Evolutionary conservation across 2,797 vertebrate genomes (phyloP).

Genomic region (Chaetophractus vellerosus): DNA sequence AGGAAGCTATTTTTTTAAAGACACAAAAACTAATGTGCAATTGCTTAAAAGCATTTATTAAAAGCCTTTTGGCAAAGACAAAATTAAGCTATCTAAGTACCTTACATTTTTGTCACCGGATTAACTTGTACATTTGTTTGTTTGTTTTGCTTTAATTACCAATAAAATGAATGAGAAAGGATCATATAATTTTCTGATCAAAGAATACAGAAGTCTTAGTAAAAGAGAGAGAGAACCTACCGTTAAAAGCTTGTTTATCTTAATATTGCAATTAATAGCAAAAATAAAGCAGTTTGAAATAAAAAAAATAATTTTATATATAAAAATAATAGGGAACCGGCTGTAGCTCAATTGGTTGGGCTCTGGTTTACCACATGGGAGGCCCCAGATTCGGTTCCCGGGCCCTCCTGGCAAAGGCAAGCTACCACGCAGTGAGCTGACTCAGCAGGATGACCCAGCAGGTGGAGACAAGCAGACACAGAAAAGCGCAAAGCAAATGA

Average conservation of each 20-base stretch:
- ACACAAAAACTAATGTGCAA: not conserved
- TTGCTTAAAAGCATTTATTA: constrained; percentile 3
- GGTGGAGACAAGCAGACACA: too few relatives aligned
- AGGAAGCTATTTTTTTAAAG: not conserved
- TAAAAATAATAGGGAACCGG: constrained; percentile 46
- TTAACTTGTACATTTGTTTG: not conserved
- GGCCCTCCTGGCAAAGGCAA: too few relatives aligned
- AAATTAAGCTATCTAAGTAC: constrained; percentile 29
- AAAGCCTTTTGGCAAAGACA: constrained; percentile 44
- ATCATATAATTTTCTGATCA: constrained; percentile 10
- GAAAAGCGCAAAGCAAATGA: too few relatives aligned
- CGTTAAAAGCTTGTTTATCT: constrained; percentile 16
- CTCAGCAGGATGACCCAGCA: too few relatives aligned
- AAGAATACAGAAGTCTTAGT: constrained; percentile 1
- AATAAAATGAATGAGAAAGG: constrained; percentile 39
- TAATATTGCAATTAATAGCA: not conserved
- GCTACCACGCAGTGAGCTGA: too few relatives aligned
- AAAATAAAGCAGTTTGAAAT: constrained; percentile 39
- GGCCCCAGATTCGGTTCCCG: too few relatives aligned
- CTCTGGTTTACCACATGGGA: too few relatives aligned
- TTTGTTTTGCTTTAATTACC: not conserved
- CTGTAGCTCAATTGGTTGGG: too few relatives aligned
- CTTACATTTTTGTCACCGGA: not conserved
- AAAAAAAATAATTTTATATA: not conserved
- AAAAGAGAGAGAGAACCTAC: not conserved